Conservation (phyloP, 2,113 vertebrate genomes). For the Pampusana beccarii region DNA sequence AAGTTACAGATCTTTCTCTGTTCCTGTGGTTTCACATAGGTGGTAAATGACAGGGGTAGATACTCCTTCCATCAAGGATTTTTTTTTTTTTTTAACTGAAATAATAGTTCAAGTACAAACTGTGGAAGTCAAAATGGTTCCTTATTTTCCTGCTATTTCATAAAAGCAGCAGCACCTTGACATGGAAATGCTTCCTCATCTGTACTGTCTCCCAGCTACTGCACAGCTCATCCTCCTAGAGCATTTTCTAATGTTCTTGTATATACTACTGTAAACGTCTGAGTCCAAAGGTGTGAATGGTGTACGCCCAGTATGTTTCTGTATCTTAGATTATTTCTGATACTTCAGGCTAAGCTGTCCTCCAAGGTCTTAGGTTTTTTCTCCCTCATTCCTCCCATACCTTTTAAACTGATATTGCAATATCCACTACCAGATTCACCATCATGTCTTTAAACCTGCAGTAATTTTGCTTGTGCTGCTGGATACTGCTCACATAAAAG, state of each 20-base stretch:
- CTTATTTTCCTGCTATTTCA: background rate
- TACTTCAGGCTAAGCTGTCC: background rate
- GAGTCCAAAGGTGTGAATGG: background rate
- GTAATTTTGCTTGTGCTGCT: background rate
- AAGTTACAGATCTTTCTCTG: background rate
- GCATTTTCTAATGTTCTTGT: background rate
- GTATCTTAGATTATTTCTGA: background rate
- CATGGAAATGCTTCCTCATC: background rate
- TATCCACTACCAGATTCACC: background rate
- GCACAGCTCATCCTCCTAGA: background rate
- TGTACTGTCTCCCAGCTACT: background rate
- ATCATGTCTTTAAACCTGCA: fast-evolving
- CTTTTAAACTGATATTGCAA: background rate
- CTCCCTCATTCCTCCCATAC: background rate
- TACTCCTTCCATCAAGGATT: background rate
- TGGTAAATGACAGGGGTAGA: background rate
- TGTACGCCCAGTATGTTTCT: fast-evolving
- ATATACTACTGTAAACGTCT: fast-evolving
- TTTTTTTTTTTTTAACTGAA: background rate
- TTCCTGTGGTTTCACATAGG: background rate
- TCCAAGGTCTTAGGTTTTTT: background rate
- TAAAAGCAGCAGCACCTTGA: background rate
- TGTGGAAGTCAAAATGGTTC: background rate
- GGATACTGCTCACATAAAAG: background rate
- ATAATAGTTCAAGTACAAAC: background rate